These are phyloP conservation scores for Mastacembelus armatus DNA, from an alignment of 2,797 vertebrate species.

Conservation along the genomic window DNA sequence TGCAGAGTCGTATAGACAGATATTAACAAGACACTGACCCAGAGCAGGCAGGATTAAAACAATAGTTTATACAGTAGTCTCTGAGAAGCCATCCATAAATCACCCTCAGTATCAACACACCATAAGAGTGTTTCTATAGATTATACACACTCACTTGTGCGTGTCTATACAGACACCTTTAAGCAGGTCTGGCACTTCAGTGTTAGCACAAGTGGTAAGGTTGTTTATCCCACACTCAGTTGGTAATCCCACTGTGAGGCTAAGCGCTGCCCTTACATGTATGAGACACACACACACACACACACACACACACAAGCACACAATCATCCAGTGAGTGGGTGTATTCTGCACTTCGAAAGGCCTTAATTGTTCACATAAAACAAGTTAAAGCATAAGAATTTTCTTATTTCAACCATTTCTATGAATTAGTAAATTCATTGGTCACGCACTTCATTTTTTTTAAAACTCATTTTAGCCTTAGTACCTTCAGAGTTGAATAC, in stretches of 20 bases:
- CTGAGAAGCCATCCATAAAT: constrained; percentile 76
- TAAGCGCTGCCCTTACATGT: constrained; percentile 58
- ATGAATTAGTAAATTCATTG: no score
- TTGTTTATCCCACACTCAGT: constrained; percentile 82
- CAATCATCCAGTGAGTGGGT: neutral
- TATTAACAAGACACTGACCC: constrained; percentile 72
- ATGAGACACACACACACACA: constrained; percentile 7
- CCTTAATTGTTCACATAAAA: neutral
- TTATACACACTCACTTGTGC: constrained; percentile 85
- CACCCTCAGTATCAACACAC: constrained; percentile 84
- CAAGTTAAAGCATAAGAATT: neutral
- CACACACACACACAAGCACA: constrained; percentile 17
- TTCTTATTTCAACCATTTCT: neutral
- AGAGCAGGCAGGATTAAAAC: constrained; percentile 78
- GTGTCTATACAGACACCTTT: constrained; percentile 80
- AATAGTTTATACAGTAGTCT: constrained; percentile 84
- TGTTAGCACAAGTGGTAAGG: constrained; percentile 69
- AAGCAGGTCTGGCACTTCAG: constrained; percentile 73
- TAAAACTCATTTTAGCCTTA: no score
- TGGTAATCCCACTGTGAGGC: constrained; percentile 74
- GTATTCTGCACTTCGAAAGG: constrained; percentile 34
- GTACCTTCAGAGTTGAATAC: no score
- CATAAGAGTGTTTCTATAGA: constrained; percentile 86
- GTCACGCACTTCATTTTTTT: no score
- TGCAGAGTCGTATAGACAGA: constrained; percentile 70